These are phyloP conservation scores for Trichomalopsis sarcophagae DNA, from an alignment of 1,140 invertebrate species.

Conservation along the genomic window DNA sequence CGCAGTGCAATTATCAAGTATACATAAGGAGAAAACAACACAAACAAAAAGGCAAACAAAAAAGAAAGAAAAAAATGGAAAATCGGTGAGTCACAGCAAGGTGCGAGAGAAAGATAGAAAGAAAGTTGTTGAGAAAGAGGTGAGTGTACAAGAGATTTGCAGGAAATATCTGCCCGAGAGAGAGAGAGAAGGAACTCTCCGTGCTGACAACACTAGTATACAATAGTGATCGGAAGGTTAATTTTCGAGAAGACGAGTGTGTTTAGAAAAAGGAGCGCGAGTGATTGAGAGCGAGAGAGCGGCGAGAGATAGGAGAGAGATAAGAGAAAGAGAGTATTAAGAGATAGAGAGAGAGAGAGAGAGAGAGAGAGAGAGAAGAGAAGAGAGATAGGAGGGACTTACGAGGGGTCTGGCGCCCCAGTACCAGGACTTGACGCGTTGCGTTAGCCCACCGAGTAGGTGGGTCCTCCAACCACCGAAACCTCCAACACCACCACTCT, in stretches of 20 bases:
- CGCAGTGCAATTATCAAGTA: not conserved
- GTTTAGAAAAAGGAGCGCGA: slow-evolving; percentile 25
- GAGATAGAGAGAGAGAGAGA: slow-evolving; percentile 40
- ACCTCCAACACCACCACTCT: slow-evolving; percentile 82
- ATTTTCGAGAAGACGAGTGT: slow-evolving; percentile 39
- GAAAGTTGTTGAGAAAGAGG: slow-evolving; percentile 23
- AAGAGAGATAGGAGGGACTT: slow-evolving; percentile 78
- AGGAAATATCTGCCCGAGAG: not conserved
- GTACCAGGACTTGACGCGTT: slow-evolving; percentile 96
- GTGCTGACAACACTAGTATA: slow-evolving; percentile 5
- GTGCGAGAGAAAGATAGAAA: slow-evolving; percentile 20
- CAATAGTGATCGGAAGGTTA: slow-evolving; percentile 2
- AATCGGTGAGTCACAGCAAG: slow-evolving; percentile 49
- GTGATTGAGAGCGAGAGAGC: slow-evolving; percentile 38
- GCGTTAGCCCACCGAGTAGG: slow-evolving; percentile 90
- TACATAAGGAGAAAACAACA: slow-evolving; percentile 5
- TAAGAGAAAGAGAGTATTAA: slow-evolving; percentile 30
- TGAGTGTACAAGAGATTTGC: not conserved
- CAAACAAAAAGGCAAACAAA: slow-evolving; percentile 10
- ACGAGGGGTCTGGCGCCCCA: slow-evolving; percentile 92
- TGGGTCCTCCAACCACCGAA: slow-evolving; percentile 92
- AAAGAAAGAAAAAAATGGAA: slow-evolving; percentile 51
- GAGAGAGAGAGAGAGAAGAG: slow-evolving; percentile 53
- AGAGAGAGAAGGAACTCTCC: slow-evolving; percentile 2
- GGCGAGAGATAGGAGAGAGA: slow-evolving; percentile 45